Evolutionary conservation across 1,140 invertebrate species (phyloP), one percentile per base, ranked within the genome.

Genomic region (Drosophila mojavensis): DNA sequence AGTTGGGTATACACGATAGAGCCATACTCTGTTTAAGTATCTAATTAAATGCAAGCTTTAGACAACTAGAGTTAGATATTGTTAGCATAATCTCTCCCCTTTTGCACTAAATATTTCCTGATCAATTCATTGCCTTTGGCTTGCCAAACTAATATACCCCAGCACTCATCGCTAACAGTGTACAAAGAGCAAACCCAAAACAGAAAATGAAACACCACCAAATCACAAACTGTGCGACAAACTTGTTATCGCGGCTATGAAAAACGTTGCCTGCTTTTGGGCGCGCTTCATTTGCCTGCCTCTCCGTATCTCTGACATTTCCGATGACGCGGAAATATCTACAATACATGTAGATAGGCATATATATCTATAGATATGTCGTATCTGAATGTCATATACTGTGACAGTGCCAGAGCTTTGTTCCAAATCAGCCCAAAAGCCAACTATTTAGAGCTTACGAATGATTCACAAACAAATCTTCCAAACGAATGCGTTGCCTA

Each of bases 201-300:
- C 24, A 3, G 17, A 47, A 47, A 26, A 17, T 33, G 30, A 11
- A 43, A 43, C 51, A 54, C 26, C 33, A 26, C 13, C 55, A 45
- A 30, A 30, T 43, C 15, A 11, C 43, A 47, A 73, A 61, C 58
- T 68, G 43, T 24, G 58, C 63, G 71, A n/a, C 58, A 70, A 70
- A 55, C 24, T 68, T 67, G 64, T 68, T 73, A 73, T 73, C 70
- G 48, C 5, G 13, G 24, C 26, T 45, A 70, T 75, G 59, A 53
- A 75, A 71, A 75, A 39, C 59, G 67, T 65, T 65, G 73, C 24
- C 61, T 72, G 54, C 67, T 75, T 75, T 59, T 43, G 48, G 60
- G 61, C 50, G 70, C 48, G 39, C 55, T 59, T 72, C 54, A 72
- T 72, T 72, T 66, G 55, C 43, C 54, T 70, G 53, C 30, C 54